Evolutionary conservation across 2,888 invertebrate species (phyloP), one percentile per base, ranked within the genome.

Genomic region (Aphodius granarius): DNA sequence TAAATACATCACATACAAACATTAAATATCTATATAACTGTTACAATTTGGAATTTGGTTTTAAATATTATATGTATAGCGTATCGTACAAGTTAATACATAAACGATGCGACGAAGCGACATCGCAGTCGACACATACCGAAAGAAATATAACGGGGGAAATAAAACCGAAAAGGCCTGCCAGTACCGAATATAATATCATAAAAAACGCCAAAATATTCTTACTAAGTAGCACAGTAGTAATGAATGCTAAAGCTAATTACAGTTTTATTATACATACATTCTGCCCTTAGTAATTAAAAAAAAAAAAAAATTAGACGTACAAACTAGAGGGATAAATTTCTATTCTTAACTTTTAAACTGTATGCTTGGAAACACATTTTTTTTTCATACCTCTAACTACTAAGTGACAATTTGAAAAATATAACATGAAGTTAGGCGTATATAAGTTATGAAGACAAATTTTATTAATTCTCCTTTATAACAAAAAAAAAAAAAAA

Each of bases 1-100:
- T 79, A 79, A 79, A 79, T 79, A 79, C 79, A 79, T 79, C 79
- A 79, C 79, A 79, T 79, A 79, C 78, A 79, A 79, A 79, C 78
- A 77, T 78, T 72, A 72, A 72, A 72, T 72, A 72, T 72, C 72
- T 72, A 72, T 62, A 72, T 72, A 72, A 72, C 72, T 63, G 16
- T 72, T 72, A 72, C 63, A 72, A 72, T 72, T 72, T 72, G 72
- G 72, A 72, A 72, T 72, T 72, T 43, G 16, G 17, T n/a, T 63
- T 72, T 72, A 17, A 22, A 70, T 18, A 64, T 5, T 64, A 72
- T 43, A 72, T 18, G 18, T 63, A 72, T 23, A 72, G 72, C 72
- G 62, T 72, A 63, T 72, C 43, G 63, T 63, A 72, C 72, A 72
- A 43, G 68, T 18, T n/a, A 43, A 43, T 68, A 68, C 15, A 20